Conservation (phyloP, 2,113 vertebrate genomes). For the Sander vitreus region DNA sequence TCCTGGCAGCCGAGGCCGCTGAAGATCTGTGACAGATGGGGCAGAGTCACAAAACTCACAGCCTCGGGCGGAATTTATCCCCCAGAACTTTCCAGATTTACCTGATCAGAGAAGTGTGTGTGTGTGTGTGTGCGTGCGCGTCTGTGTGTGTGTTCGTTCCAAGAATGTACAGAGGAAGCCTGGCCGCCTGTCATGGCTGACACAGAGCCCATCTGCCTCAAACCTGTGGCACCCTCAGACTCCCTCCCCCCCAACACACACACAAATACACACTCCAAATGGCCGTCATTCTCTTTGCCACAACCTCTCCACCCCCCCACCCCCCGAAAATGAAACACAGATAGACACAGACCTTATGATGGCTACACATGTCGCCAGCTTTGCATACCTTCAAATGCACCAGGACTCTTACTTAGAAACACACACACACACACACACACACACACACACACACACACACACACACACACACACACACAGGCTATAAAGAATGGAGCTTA, state of each 20-base stretch:
- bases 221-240: constrained; percentile 95
- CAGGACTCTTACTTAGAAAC: constrained; percentile 55
- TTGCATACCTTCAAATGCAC: constrained; percentile 86
- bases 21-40: constrained; percentile 98
- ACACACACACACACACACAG: constrained; percentile 39
- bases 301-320: not conserved
- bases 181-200: constrained; percentile 97
- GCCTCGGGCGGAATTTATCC: constrained; percentile 91
- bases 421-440: constrained; percentile 36
- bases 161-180: constrained; percentile 88
- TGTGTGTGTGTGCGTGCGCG: constrained; percentile 21
- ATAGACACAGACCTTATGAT: constrained; percentile 91
- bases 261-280: constrained; percentile 10
- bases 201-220: constrained; percentile 97
- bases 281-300: not conserved
- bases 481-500: constrained; percentile 79
- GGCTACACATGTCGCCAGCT: constrained; percentile 95
- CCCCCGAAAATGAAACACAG: constrained; percentile 90
- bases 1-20: constrained; percentile 89
- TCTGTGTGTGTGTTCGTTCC: constrained; percentile 24
- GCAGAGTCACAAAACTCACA: constrained; percentile 96
- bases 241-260: constrained; percentile 70
- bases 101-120: constrained; percentile 91
- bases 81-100: constrained; percentile 96
- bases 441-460: constrained; percentile 26